These are phyloP conservation scores for Bradypodion ventrale DNA, from an alignment of 2,797 vertebrate genomes.

Conservation along the genomic window DNA sequence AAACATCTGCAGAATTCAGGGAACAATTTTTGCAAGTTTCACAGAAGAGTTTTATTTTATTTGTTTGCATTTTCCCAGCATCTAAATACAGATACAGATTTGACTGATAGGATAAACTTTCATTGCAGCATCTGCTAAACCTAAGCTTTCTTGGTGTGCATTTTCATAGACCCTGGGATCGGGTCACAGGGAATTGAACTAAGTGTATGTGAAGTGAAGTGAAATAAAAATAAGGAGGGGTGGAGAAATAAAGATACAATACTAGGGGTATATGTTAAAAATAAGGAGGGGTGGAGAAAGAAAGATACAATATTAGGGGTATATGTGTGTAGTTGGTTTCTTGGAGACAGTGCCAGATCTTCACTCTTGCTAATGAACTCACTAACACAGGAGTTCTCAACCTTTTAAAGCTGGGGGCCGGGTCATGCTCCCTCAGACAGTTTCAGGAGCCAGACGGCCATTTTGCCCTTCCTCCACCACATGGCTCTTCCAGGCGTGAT, in stretches of 20 bases:
- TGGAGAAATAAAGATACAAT: not conserved
- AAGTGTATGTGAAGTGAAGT: not conserved
- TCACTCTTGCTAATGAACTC: not conserved
- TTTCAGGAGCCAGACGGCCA: too few relatives aligned
- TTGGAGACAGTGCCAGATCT: slow-evolving; percentile 25
- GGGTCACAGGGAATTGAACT: not conserved
- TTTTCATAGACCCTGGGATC: slow-evolving; percentile 21
- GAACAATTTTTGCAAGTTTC: not conserved
- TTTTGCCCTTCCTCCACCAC: too few relatives aligned
- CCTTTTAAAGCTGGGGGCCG: too few relatives aligned
- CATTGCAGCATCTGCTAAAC: slow-evolving; percentile 11
- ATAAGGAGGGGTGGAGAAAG: not conserved
- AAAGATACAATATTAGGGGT: not conserved
- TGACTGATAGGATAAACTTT: slow-evolving; percentile 30
- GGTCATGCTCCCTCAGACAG: too few relatives aligned
- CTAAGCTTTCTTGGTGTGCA: slow-evolving; percentile 19
- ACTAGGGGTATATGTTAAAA: not conserved
- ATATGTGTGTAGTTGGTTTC: not conserved
- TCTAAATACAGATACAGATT: slow-evolving; percentile 24
- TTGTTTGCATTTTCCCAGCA: too few relatives aligned
- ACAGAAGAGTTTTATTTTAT: not conserved
- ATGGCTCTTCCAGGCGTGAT: too few relatives aligned
- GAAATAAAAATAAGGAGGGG: not conserved
- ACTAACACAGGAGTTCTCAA: too few relatives aligned
- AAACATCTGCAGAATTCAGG: not conserved